Evolutionary conservation across 2,888 invertebrate genomes (phyloP).

Genomic region (Torymus auratus): DNA sequence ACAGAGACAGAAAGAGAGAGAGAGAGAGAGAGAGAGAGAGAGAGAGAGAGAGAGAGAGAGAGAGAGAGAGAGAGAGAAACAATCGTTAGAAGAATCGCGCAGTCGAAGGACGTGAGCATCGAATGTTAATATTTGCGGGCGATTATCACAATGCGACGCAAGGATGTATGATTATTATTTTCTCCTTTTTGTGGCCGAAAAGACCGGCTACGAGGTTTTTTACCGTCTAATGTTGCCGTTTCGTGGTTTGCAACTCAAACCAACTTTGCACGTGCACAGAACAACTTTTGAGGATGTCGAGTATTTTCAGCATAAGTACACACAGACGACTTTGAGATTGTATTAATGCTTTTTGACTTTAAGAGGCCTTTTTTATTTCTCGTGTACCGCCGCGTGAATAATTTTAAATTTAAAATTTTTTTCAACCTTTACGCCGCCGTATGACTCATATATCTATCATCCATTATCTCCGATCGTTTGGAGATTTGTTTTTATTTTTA

Average conservation of each 20-base stretch:
- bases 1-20: no score
- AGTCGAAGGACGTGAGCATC: slow-evolving; percentile 23
- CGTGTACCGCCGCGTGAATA: neutral
- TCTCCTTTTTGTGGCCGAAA: slow-evolving; percentile 22
- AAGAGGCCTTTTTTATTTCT: neutral
- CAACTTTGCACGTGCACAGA: neutral
- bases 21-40: no score
- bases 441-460: no score
- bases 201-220: slow-evolving; percentile 12
- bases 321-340: neutral
- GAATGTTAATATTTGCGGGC: slow-evolving; percentile 21
- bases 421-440: neutral
- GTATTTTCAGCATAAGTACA: neutral
- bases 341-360: neutral
- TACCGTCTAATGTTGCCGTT: slow-evolving; percentile 10
- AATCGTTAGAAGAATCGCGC: slow-evolving; percentile 6
- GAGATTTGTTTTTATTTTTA: no score
- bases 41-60: no score
- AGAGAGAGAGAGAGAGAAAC: neutral
- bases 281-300: neutral
- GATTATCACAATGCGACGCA: slow-evolving; percentile 11
- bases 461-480: no score
- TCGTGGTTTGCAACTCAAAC: neutral
- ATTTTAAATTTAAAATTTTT: no score
- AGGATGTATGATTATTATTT: neutral